Conservation (phyloP, 2,113 vertebrate species). For the Salvator merianae region DNA sequence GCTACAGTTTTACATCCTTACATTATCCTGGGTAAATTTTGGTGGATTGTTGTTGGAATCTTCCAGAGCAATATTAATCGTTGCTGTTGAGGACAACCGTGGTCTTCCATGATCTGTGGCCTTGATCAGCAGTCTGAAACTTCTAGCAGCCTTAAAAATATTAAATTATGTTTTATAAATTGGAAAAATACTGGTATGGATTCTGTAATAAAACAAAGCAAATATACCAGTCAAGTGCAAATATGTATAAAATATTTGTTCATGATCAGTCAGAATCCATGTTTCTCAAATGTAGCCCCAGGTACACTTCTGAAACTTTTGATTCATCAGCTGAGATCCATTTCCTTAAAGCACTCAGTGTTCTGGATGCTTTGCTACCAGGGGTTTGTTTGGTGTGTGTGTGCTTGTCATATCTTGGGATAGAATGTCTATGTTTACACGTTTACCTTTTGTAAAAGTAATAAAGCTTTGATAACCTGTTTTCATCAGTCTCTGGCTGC, state of each 20-base stretch:
- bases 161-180: not conserved
- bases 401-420: too few relatives aligned
- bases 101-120: conserved; percentile 71
- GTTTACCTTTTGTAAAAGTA: too few relatives aligned
- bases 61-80: conserved; percentile 59
- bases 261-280: not conserved
- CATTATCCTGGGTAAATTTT: conserved; percentile 50
- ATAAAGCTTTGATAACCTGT: too few relatives aligned
- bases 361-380: too few relatives aligned
- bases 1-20: conserved; percentile 28
- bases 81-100: conserved; percentile 63
- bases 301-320: too few relatives aligned
- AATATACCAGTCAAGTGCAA: not conserved
- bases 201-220: not conserved
- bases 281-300: not conserved
- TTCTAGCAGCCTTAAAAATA: conserved; percentile 64
- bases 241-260: not conserved
- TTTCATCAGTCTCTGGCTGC: too few relatives aligned
- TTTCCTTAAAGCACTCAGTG: too few relatives aligned
- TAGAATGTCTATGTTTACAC: too few relatives aligned
- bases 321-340: not conserved
- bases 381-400: too few relatives aligned
- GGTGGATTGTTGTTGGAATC: conserved; percentile 78
- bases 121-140: conserved; percentile 64
- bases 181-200: not conserved